These are phyloP conservation scores for Sisyra nigra DNA, from an alignment of 2,888 invertebrate genomes.

Conservation along the genomic window DNA sequence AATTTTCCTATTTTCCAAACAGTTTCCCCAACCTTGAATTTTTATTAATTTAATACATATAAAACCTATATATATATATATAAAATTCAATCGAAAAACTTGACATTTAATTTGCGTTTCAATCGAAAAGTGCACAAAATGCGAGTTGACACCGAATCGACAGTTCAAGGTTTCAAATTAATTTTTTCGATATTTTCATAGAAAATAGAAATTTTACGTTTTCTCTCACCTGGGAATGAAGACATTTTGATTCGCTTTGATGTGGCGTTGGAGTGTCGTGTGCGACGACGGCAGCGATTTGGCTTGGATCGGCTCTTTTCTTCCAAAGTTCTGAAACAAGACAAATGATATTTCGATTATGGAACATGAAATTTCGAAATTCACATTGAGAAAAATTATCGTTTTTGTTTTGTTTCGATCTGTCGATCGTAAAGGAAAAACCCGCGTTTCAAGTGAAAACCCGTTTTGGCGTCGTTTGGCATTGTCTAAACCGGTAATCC, in stretches of 20 bases:
- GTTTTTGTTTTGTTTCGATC: neutral
- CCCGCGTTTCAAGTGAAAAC: too few relatives aligned
- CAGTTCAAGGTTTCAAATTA: neutral
- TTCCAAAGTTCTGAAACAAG: slow-evolving; percentile 13
- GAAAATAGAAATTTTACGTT: neutral
- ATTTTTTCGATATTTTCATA: neutral
- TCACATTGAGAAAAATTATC: neutral
- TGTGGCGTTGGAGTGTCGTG: slow-evolving; percentile 65
- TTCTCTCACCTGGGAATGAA: slow-evolving; percentile 43
- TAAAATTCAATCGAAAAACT: too few relatives aligned
- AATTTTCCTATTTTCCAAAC: too few relatives aligned
- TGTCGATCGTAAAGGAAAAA: too few relatives aligned
- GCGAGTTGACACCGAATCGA: neutral
- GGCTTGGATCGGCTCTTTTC: slow-evolving; percentile 16
- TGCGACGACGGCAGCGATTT: slow-evolving; percentile 54
- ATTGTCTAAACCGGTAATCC: too few relatives aligned
- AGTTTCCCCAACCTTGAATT: too few relatives aligned
- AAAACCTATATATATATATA: too few relatives aligned
- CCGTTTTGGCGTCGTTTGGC: too few relatives aligned
- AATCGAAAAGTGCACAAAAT: too few relatives aligned
- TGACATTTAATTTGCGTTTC: too few relatives aligned
- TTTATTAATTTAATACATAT: too few relatives aligned
- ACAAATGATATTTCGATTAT: neutral
- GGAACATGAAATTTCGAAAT: neutral
- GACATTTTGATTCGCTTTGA: slow-evolving; percentile 47